Evolutionary conservation across 2,113 vertebrate genomes (phyloP).

Genomic region (Melanostigma gelatinosum): DNA sequence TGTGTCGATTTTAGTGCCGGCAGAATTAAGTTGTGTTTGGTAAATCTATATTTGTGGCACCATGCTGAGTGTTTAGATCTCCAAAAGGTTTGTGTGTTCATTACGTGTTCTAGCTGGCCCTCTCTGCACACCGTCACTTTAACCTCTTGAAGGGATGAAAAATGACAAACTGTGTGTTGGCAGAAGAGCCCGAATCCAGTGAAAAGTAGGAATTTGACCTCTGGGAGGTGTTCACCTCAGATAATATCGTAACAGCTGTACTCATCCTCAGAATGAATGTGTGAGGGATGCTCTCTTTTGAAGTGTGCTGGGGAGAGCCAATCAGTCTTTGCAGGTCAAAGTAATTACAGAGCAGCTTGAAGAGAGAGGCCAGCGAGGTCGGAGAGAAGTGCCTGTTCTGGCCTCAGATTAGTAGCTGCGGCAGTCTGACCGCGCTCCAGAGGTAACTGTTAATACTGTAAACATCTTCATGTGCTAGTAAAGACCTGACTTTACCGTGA

Average conservation of each 20-base stretch:
- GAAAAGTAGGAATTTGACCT: conserved; percentile 62
- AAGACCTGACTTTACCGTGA: not conserved
- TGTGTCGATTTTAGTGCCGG: not conserved
- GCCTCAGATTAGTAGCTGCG: conserved; percentile 59
- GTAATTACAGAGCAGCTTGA: conserved; percentile 77
- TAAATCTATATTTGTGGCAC: not conserved
- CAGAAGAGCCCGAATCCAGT: conserved; percentile 11
- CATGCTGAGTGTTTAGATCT: not conserved
- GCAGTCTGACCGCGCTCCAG: conserved; percentile 18
- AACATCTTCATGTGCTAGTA: not conserved
- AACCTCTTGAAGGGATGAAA: not conserved
- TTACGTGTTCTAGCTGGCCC: not conserved
- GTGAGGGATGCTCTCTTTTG: conserved; percentile 65
- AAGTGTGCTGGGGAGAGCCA: conserved; percentile 60
- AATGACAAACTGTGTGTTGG: conserved; percentile 16
- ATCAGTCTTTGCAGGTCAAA: conserved; percentile 59
- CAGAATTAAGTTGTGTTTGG: not conserved
- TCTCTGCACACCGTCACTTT: conserved; percentile 5
- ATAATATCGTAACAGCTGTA: conserved; percentile 68
- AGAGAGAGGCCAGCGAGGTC: conserved; percentile 64
- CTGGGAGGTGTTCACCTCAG: conserved; percentile 31
- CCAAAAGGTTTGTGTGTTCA: not conserved
- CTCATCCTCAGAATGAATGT: conserved; percentile 45
- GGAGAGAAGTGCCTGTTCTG: conserved; percentile 46
- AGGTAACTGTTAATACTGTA: conserved; percentile 38